Evolutionary conservation across 2,797 vertebrate species (phyloP).

Genomic region (Ptychadena robeensis): DNA sequence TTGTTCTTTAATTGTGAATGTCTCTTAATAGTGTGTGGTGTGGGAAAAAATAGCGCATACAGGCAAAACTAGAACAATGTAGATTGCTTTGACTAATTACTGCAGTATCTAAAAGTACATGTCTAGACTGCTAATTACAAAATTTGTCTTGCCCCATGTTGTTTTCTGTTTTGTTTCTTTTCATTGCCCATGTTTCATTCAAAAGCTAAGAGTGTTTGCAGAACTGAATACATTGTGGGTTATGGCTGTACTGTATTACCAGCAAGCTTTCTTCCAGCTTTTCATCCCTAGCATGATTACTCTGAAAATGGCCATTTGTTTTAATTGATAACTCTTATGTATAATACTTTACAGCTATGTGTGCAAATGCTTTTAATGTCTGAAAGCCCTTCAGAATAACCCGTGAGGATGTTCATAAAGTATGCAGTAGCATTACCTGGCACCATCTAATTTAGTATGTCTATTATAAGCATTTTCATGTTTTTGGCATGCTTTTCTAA

Average conservation of each 20-base stretch:
- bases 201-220: conserved; percentile 58
- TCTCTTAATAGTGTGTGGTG: conserved; percentile 38
- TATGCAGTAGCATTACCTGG: too few relatives aligned
- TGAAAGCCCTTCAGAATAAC: conserved; percentile 64
- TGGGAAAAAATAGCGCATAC: conserved; percentile 51
- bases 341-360: neutral
- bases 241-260: conserved; percentile 64
- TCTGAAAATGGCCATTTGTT: conserved; percentile 20
- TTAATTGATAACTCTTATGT: neutral
- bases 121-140: conserved; percentile 58
- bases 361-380: conserved; percentile 57
- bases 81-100: conserved; percentile 52
- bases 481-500: too few relatives aligned
- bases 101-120: conserved; percentile 56
- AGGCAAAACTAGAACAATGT: conserved; percentile 56
- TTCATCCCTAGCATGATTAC: conserved; percentile 8
- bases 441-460: too few relatives aligned
- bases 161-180: conserved; percentile 62
- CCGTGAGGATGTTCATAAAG: neutral
- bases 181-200: conserved; percentile 65
- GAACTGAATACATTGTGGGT: conserved; percentile 64
- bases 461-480: too few relatives aligned
- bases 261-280: neutral
- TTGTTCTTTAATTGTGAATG: conserved; percentile 37
- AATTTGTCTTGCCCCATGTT: conserved; percentile 30